Evolutionary conservation across 2,888 invertebrate genomes (phyloP).

Genomic region (Lycophotia porphyrea): DNA sequence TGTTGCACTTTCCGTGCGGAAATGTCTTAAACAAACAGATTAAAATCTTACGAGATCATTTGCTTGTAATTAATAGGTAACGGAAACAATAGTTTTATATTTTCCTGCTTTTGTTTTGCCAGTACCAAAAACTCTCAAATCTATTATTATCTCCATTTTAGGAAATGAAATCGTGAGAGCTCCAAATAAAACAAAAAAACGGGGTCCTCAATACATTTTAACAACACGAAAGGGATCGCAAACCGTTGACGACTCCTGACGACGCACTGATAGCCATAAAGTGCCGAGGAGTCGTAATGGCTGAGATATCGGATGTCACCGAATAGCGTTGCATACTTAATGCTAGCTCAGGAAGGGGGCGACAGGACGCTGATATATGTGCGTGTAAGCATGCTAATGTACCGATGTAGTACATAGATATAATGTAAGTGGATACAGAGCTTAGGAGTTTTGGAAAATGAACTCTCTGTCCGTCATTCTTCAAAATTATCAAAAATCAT

Average conservation of each 20-base stretch:
- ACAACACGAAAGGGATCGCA: conserved; percentile 26
- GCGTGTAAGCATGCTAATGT: conserved; percentile 58
- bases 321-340: conserved; percentile 75
- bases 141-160: conserved; percentile 14
- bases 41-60: conserved; percentile 25
- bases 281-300: conserved; percentile 56
- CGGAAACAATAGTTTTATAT: conserved; percentile 8
- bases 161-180: conserved; percentile 35
- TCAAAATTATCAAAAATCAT: background rate
- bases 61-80: conserved; percentile 15
- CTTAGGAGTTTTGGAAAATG: background rate
- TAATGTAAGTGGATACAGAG: conserved; percentile 8
- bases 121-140: conserved; percentile 6
- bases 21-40: conserved; percentile 16
- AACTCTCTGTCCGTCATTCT: no score
- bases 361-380: conserved; percentile 68
- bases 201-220: conserved; percentile 19
- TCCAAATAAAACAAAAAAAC: conserved; percentile 23
- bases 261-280: conserved; percentile 56
- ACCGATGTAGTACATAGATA: conserved; percentile 58
- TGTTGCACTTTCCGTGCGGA: conserved; percentile 35
- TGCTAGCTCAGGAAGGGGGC: conserved; percentile 71
- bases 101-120: conserved; percentile 11
- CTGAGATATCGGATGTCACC: conserved; percentile 66
- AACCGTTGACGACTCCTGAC: conserved; percentile 53